Percentiles rank a stretch among this genome's conserved stretches.
These are phyloP conservation scores for Oreotrochilus melanogaster DNA, from an alignment of 2,113 vertebrate genomes.

Conservation along the genomic window DNA sequence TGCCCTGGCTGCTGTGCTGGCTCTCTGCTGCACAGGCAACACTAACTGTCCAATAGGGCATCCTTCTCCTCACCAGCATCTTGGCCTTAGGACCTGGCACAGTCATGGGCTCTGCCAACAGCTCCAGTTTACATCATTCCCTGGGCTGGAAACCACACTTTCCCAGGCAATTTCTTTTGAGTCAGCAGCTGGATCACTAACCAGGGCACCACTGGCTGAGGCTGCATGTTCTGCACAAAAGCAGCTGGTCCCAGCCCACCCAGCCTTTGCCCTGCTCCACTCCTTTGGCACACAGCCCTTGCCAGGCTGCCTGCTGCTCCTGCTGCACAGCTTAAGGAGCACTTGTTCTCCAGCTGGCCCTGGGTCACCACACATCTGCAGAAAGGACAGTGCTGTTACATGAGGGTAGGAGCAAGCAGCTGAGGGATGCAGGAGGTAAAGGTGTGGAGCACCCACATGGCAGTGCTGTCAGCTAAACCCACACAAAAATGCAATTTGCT, in stretches of 20 bases:
- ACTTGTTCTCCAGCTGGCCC: background rate
- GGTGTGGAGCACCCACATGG: background rate
- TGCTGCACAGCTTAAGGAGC: background rate
- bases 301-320: rapidly evolving
- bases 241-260: rapidly evolving
- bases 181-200: background rate
- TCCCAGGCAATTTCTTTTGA: background rate
- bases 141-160: background rate
- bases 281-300: rapidly evolving
- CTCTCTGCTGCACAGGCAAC: background rate
- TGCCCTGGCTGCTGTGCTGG: background rate
- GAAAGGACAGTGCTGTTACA: background rate
- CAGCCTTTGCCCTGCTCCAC: background rate
- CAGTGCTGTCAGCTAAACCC: background rate
- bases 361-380: background rate
- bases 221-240: background rate
- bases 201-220: background rate
- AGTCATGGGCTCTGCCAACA: too few species aligned
- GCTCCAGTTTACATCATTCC: background rate
- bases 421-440: background rate
- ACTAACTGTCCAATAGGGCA: background rate
- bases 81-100: too few species aligned
- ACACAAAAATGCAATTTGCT: background rate
- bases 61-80: background rate
- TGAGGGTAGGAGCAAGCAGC: background rate